These are phyloP conservation scores for Hippopotamus amphibius DNA, from an alignment of 2,113 vertebrate species.

Conservation along the genomic window DNA sequence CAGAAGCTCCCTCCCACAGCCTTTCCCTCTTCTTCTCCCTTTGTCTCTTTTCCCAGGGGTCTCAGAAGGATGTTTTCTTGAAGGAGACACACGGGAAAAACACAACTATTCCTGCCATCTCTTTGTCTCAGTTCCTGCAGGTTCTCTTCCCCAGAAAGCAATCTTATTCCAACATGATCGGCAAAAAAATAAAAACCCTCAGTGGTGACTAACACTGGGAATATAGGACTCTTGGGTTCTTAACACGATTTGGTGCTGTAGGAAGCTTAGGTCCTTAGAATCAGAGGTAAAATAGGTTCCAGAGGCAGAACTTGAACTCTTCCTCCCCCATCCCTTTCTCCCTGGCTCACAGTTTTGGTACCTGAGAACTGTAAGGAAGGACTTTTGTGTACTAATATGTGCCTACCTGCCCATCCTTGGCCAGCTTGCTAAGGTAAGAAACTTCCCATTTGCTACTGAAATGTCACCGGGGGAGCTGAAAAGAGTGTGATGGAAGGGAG, in stretches of 20 bases:
- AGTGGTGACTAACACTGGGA: neutral
- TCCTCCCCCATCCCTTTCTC: neutral
- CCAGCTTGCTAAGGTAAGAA: neutral
- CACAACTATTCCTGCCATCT: neutral
- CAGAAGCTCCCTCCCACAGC: neutral
- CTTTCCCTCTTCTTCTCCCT: neutral
- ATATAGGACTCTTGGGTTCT: neutral
- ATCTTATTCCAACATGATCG: neutral
- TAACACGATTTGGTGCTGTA: neutral
- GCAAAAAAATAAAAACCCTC: neutral
- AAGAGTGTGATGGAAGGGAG: neutral
- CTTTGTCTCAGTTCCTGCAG: neutral
- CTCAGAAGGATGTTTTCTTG: conserved; percentile 52
- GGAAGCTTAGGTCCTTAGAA: neutral
- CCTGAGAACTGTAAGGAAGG: neutral
- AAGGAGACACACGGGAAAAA: conserved; percentile 50
- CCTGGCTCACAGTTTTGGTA: neutral
- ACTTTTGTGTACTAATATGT: neutral
- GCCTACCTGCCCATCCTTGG: neutral
- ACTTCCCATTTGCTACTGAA: neutral
- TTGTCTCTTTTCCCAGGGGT: conserved; percentile 25
- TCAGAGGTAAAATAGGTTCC: neutral
- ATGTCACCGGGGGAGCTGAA: neutral
- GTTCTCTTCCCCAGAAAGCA: conserved; percentile 32
- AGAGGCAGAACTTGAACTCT: neutral